phyloP scores from a whole-genome alignment of 2,888 invertebrate species.

The Parelbella ahira region DNA sequence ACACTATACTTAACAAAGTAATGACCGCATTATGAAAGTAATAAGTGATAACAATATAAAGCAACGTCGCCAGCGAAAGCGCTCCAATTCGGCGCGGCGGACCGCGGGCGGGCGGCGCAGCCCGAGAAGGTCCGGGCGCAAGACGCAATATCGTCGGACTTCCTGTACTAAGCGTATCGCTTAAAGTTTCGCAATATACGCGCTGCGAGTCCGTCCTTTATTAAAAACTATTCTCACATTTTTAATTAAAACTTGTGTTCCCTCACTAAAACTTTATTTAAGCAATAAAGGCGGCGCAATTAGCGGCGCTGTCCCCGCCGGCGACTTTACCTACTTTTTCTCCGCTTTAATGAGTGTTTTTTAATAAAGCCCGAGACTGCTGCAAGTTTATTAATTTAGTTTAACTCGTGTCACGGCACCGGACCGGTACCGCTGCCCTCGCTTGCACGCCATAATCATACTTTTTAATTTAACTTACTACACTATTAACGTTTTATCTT shows the following conservation, averaged over 20 bases:
- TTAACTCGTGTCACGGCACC: constrained; percentile 73
- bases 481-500: constrained; percentile 38
- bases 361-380: constrained; percentile 76
- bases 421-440: constrained; percentile 38
- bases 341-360: constrained; percentile 80
- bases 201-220: constrained; percentile 75
- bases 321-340: constrained; percentile 80
- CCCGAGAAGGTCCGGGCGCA: constrained; percentile 37
- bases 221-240: constrained; percentile 81
- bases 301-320: constrained; percentile 79
- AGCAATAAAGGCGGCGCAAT: constrained; percentile 80
- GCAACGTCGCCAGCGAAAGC: constrained; percentile 24
- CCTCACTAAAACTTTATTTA: constrained; percentile 80
- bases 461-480: constrained; percentile 54
- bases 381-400: constrained; percentile 80
- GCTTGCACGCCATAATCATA: constrained; percentile 47
- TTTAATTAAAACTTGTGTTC: constrained; percentile 81
- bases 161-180: constrained; percentile 76
- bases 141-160: constrained; percentile 65
- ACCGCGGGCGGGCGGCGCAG: constrained; percentile 28
- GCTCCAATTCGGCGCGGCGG: constrained; percentile 7
- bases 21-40: constrained; percentile 11
- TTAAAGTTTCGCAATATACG: constrained; percentile 80
- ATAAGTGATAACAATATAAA: constrained; percentile 22
- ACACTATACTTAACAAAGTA: constrained; percentile 9